Conservation (phyloP, 1,140 invertebrate species). For the Caerostris darwini region DNA sequence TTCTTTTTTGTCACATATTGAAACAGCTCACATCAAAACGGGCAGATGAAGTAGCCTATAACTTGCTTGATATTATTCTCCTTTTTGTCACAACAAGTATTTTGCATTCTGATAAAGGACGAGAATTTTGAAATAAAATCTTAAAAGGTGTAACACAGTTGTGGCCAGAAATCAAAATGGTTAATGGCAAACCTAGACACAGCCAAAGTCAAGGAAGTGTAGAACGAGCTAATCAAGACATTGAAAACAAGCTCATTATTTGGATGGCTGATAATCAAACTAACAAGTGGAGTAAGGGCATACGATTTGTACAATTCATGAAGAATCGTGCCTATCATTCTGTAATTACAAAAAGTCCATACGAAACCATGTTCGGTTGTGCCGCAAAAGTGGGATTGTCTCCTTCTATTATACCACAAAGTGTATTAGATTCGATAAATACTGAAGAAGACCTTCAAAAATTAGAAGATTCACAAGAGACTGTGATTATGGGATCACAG, state of each 20-base stretch:
- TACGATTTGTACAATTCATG: conserved; percentile 77
- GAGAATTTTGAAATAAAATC: conserved; percentile 80
- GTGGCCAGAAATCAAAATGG: conserved; percentile 80
- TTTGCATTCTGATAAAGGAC: conserved; percentile 81
- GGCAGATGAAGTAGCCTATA: conserved; percentile 40
- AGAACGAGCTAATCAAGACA: conserved; percentile 77
- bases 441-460: not conserved
- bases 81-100: conserved; percentile 81
- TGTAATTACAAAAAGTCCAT: conserved; percentile 78
- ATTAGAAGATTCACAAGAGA: conserved; percentile 59
- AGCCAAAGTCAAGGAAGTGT: conserved; percentile 75
- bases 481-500: conserved; percentile 50
- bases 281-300: conserved; percentile 66
- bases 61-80: conserved; percentile 82
- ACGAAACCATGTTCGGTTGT: conserved; percentile 78
- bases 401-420: not conserved
- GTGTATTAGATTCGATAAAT: not conserved
- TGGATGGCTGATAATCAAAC: conserved; percentile 52
- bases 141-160: conserved; percentile 71
- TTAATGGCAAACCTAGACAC: conserved; percentile 79
- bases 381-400: conserved; percentile 27
- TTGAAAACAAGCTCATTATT: conserved; percentile 40
- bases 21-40: conserved; percentile 81
- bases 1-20: conserved; percentile 82
- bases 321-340: conserved; percentile 76